Evolutionary conservation across 2,113 vertebrate genomes (phyloP), one percentile per base, ranked within the genome.

Genomic region (Corydoras maculifer): DNA sequence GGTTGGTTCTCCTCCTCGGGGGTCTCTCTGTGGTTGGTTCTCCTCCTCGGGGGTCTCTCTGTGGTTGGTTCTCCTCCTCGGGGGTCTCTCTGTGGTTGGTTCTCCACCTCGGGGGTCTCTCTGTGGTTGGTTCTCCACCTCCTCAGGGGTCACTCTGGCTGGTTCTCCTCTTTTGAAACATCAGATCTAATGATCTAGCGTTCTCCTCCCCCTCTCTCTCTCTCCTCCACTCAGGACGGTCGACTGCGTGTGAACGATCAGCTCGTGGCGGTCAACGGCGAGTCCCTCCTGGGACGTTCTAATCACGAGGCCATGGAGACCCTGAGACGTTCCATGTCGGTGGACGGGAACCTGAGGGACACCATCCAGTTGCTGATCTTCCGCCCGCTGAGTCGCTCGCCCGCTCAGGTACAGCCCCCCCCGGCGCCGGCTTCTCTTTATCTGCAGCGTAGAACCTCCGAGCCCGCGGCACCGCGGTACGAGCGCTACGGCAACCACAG

Each of bases 301-400:
- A 98, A 98, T 83, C 92, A 94, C 0, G 88, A 93, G 15, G 94
- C 95, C 61, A 98, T 99, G 97, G 95, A 98, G 77, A 93, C 94
- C 0, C 89, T 99, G 43, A 81, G 94, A 1, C 88, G 88, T 58
- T 98, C 97, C 8, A 98, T 98, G 96, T 98, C 97, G 51, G 93
- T 90, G 72, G 95, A 98, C 77, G 94, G 94, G 10, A 98, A 93
- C 78, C 84, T 91, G 43, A 84, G 95, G 5, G 95, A 93, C 2
- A 94, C 90, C 89, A 98, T 97, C 82, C 94, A 97, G 76, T 79
- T 98, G 2, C 90, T 98, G 0, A 88, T 99, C 80, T 85, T 94
- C 2, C 87, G 93, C 61, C 82, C 86, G 54, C 67, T 84, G 15
- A 88, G 89, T 61, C 62, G 81, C 18, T 15, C 8, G 0, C 25